Base-by-base conservation (phyloP, 2,113 vertebrate species). In the Dipodomys spectabilis region DNA sequence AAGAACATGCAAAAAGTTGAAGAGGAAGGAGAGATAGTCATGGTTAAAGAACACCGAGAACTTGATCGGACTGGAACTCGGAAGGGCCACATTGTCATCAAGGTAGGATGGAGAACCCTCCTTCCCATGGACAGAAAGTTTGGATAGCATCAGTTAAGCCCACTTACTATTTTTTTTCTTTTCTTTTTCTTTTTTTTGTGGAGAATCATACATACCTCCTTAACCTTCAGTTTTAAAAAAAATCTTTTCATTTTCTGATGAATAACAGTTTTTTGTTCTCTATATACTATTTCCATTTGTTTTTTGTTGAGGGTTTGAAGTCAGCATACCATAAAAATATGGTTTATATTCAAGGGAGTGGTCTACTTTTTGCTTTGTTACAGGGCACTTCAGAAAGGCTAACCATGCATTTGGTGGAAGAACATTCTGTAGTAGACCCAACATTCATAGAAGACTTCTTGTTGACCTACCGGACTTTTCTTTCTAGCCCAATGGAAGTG, bases 1-100 rank as follows among this genome's bases (percentile, higher is more conserved):
- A 99, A 99, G 98, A 99, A 99, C 98, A 99, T 99, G 99, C 99
- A 99, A 98, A 99, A 99, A 95, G 99, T 99, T 2, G 99, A 99
- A 96, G 99, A 99, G 95, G 99, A 99, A 96, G 99, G 99, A 8
- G 99, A 99, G 98, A 99, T 99, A 18, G 99, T 99, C 64, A 99
- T 99, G 99, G 99, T 99, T 96, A 99, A 99, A 97, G 99, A 99
- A 32, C 99, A 99, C 95, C 98, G 99, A 4, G 99, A 99, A 94
- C 99, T 99, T 77, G 99, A 99, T 97, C 98, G 99, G 72, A 99
- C 99, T 7, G 99, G 99, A 71, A 99, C 99, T 92, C 98, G 99
- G n/a, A 99, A 99, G 97, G 99, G 99, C 85, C 99, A 99, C 97
- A 99, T 99, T 35, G 99, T 99, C 96, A 99, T 99, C 97, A 99